phyloP scores from a whole-genome alignment of 1,140 invertebrate genomes.

The Parapsyche elsis region DNA sequence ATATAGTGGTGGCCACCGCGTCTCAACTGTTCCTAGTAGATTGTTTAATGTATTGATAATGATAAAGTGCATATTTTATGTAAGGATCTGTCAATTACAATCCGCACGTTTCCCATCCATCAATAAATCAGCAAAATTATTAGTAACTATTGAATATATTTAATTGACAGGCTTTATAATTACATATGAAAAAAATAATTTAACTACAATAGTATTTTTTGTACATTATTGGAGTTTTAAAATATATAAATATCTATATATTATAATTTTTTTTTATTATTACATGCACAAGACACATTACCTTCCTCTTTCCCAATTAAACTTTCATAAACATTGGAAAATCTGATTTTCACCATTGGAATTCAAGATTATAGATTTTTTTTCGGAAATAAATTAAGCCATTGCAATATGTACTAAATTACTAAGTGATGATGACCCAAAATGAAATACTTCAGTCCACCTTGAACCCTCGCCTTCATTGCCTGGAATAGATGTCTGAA shows the following conservation, averaged over 20 bases:
- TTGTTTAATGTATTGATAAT: constrained; percentile 50
- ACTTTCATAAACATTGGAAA: too few relatives aligned
- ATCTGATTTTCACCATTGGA: too few relatives aligned
- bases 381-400: too few relatives aligned
- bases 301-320: neutral
- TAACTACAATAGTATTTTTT: constrained; percentile 69
- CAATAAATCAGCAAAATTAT: constrained; percentile 52
- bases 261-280: constrained; percentile 23
- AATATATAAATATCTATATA: constrained; percentile 65
- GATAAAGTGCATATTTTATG: constrained; percentile 48
- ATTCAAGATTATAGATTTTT: too few relatives aligned
- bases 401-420: too few relatives aligned
- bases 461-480: too few relatives aligned
- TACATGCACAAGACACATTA: neutral
- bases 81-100: constrained; percentile 56
- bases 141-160: constrained; percentile 41
- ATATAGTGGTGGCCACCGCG: constrained; percentile 23
- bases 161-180: constrained; percentile 56
- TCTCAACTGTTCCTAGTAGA: constrained; percentile 49
- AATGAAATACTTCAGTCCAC: too few relatives aligned
- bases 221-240: constrained; percentile 69
- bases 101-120: constrained; percentile 50
- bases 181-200: constrained; percentile 63
- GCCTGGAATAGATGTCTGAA: too few relatives aligned
- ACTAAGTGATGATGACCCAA: too few relatives aligned